Conservation (phyloP, 2,888 invertebrate genomes). For the Meteorus cinctellus region DNA sequence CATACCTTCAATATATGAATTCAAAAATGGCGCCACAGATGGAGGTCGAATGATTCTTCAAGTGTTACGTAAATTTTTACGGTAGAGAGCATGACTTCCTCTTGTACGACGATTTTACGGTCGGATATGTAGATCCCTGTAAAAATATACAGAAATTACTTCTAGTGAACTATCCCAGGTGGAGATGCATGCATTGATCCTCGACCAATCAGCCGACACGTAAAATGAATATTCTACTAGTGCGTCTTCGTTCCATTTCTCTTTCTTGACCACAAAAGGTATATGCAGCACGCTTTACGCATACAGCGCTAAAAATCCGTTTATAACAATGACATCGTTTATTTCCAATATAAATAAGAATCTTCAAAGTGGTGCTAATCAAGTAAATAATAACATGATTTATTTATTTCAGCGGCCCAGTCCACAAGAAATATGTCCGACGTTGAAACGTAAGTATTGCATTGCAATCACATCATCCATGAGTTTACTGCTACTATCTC, state of each 20-base stretch:
- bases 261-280: constrained; percentile 65
- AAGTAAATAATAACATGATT: constrained; percentile 53
- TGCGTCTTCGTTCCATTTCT: constrained; percentile 53
- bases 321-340: constrained; percentile 60
- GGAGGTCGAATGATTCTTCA: too few species aligned
- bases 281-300: constrained; percentile 54
- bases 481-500: neutral
- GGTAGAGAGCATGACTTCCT: too few species aligned
- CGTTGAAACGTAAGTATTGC: constrained; percentile 85
- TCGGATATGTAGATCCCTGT: neutral
- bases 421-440: constrained; percentile 82
- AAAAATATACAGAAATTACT: neutral
- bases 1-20: too few species aligned
- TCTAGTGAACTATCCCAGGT: neutral
- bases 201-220: constrained; percentile 46
- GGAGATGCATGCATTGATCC: neutral
- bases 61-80: too few species aligned
- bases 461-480: constrained; percentile 46
- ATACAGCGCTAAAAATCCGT: constrained; percentile 55
- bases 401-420: constrained; percentile 68
- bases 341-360: constrained; percentile 44
- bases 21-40: too few species aligned
- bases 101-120: too few species aligned
- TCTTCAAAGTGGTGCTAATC: constrained; percentile 35
- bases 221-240: constrained; percentile 39